Percentiles rank a stretch among this genome's conserved stretches.
These are phyloP conservation scores for Paramacrobiotus metropolitanus DNA, from an alignment of 1,140 invertebrate genomes.

Conservation along the genomic window DNA sequence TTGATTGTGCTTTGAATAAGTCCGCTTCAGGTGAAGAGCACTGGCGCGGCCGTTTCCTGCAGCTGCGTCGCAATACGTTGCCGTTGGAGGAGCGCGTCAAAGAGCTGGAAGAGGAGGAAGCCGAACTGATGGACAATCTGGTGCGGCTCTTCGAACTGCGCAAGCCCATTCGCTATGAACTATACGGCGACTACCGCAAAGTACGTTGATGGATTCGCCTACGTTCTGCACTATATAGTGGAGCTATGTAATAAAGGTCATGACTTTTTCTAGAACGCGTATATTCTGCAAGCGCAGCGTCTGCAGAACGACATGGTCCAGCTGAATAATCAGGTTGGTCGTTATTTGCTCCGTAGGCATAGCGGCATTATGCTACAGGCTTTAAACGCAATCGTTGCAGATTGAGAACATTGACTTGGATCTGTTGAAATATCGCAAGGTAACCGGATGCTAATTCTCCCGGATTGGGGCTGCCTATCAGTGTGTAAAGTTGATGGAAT, in stretches of 20 bases:
- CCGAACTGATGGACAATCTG: neutral
- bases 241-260: too few relatives aligned
- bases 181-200: neutral
- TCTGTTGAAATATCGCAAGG: conserved; percentile 2
- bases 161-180: neutral
- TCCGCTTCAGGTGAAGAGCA: neutral
- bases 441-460: neutral
- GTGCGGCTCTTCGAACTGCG: neutral
- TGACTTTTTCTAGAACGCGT: neutral
- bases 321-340: neutral
- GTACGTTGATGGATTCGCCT: neutral
- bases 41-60: neutral
- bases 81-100: neutral
- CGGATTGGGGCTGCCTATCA: neutral
- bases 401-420: conserved; percentile 1
- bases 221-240: neutral
- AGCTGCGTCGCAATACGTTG: neutral
- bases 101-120: neutral
- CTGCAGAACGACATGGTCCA: neutral
- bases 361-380: neutral
- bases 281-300: neutral
- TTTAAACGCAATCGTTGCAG: neutral
- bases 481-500: neutral
- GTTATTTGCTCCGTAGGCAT: neutral
- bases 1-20: neutral